Conservation (phyloP, 2,888 invertebrate genomes). For the Busseola fusca region DNA sequence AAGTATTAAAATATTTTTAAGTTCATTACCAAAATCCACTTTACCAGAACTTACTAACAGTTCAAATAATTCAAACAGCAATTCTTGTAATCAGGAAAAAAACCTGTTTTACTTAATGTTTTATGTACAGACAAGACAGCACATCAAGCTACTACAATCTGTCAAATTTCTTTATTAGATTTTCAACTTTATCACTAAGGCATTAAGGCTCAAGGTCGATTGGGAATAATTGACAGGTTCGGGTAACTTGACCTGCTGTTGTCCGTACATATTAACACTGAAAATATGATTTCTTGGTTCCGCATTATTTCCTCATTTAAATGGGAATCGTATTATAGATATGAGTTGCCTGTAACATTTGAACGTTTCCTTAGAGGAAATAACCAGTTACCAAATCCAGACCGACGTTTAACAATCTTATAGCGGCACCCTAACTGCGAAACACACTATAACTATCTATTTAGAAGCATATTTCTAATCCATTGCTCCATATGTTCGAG, state of each 20-base stretch:
- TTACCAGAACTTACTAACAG: not conserved
- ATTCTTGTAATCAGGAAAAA: not conserved
- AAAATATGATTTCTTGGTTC: not conserved
- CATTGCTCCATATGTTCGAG: too few relatives aligned
- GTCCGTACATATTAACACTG: conserved; percentile 22
- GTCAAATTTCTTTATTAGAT: too few relatives aligned
- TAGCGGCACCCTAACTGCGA: too few relatives aligned
- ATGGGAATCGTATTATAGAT: not conserved
- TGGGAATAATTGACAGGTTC: too few relatives aligned
- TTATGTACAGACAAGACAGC: too few relatives aligned
- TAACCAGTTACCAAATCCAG: not conserved
- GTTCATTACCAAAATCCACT: conserved; percentile 20
- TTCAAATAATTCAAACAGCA: conserved; percentile 12
- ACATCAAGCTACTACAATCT: too few relatives aligned
- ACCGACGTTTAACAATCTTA: not conserved
- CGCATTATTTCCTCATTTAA: conserved; percentile 27
- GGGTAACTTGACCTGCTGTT: too few relatives aligned
- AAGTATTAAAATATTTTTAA: not conserved
- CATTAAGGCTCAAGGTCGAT: too few relatives aligned
- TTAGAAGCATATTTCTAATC: too few relatives aligned
- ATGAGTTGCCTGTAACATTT: not conserved
- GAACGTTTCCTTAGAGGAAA: not conserved
- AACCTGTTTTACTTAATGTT: conserved; percentile 10
- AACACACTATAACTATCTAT: too few relatives aligned
- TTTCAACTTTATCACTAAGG: too few relatives aligned